Base-by-base conservation (phyloP, 2,888 invertebrate genomes). In the Rotaria socialis region DNA sequence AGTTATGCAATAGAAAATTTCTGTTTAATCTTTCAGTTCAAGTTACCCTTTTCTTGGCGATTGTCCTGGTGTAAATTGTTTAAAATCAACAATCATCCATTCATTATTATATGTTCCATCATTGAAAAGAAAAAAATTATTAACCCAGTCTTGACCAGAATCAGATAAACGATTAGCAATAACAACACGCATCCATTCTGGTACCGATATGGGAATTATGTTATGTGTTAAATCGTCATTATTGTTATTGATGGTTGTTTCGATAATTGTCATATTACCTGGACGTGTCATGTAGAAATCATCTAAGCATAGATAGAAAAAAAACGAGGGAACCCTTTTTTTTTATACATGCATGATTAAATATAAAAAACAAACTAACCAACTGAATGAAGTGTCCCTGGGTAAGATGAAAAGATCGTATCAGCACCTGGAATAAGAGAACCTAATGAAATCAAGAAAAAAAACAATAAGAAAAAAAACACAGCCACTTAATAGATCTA, bases 81-180 rank as follows among this genome's bases (percentile, higher is more conserved):
- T 93, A 89, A 94, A 94, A 90, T 95, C 94, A 0, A 95, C 93
- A 10, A 94, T 92, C 89, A 95, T 93, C 96, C 96, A 96, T 90
- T 96, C 95, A 89, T 95, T 95, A 90, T 94, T 94, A 87, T 89
- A 93, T 80, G 95, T 95, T 27, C 94, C 94, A 56, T 95, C 94
- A 92, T 95, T 94, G 90, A 93, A 94, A 14, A 92, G 91, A 0
- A 93, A 92, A 89, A 96, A 93, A 2, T 93, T 91, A 75, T 93
- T 92, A 0, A 94, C 93, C 96, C 96, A 96, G 8, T 93, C 92
- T 86, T 93, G 92, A 1, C 94, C 94, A 89, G 93, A 93, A 14
- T 92, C 92, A 0, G 96, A 94, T 85, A 96, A 91, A 88, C 95
- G 94, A 91, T 95, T 96, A 16, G 96, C 95, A 0, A 95, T 94